These are phyloP conservation scores for Microtus montanus DNA, from an alignment of 2,113 vertebrate genomes.

Conservation along the genomic window DNA sequence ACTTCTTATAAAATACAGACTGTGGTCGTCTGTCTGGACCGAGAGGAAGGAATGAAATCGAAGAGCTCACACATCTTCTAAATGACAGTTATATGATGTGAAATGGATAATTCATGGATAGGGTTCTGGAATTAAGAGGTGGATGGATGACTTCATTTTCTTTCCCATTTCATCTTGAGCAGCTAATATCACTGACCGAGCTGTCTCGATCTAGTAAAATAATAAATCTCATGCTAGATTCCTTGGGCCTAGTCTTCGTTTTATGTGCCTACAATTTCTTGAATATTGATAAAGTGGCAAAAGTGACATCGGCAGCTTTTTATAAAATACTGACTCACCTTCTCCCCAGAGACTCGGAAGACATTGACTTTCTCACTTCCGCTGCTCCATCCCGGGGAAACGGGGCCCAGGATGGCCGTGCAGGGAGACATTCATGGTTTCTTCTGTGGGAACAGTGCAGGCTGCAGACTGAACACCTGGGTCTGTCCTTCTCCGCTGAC, in stretches of 20 bases:
- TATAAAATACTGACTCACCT: not conserved
- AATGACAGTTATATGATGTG: not conserved
- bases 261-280: constrained; percentile 30
- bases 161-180: not conserved
- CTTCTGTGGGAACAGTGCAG: not conserved
- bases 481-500: not conserved
- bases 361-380: not conserved
- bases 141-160: not conserved
- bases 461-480: not conserved
- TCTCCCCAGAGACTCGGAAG: not conserved
- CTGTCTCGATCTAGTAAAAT: not conserved
- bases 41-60: constrained; percentile 43
- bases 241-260: not conserved
- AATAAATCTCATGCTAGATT: not conserved
- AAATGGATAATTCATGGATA: not conserved
- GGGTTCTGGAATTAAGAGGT: constrained; percentile 25
- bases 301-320: not conserved
- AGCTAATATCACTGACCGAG: not conserved
- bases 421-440: not conserved
- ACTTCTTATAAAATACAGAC: constrained; percentile 42
- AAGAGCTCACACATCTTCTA: not conserved
- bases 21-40: not conserved
- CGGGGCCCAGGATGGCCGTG: too few relatives aligned
- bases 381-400: not conserved
- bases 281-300: not conserved